Evolutionary conservation across 92 coral and sea anemone species (phyloP), one percentile per base, ranked within the genome.

Genomic region (Palythoa grandiflora): DNA sequence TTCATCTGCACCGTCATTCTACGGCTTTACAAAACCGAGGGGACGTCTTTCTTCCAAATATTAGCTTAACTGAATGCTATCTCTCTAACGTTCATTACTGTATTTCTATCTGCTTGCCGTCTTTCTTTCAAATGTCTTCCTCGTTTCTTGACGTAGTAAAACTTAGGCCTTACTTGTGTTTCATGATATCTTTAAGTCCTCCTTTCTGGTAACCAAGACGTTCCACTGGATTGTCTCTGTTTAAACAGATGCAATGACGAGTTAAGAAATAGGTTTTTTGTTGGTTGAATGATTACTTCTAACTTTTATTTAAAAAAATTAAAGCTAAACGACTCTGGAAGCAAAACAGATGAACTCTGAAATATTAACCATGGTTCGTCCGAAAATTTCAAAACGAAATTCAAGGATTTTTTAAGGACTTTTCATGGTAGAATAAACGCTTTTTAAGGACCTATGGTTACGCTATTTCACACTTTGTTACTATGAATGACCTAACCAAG

Each of bases 121-220:
- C 79, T 47, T 53, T 10, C 19, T 28, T 60, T 71, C 70, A 53
- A 15, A 4, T 9, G 9, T 53, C 70, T 71, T 73, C 59, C 84
- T 68, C 40, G 55, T 21, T 74, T 68, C 72, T 16, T 68, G 66
- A 75, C 9, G 55, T 5, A 68, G 35, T 37, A 39, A 39, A 44
- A 71, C 35, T n/a, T 9, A 54, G 15, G 75, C 84, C 96, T 77
- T 83, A 96, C 98, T 94, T 94, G 94, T 97, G 94, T 81, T 97
- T 95, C 98, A 91, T 97, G 78, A 97, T 95, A 80, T 95, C 99
- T 84, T 97, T 97, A 21, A 97, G 89, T 16, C 99, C 99, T 50
- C 99, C 99, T 78, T 97, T 97, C 86, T 97, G 99, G 87, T 97
- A 97, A 7, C 99, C 99, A 7, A 97, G 92, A 37, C 99, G 94